phyloP scores from a whole-genome alignment of 2,888 invertebrate genomes.

The Stratiomys singularior region DNA sequence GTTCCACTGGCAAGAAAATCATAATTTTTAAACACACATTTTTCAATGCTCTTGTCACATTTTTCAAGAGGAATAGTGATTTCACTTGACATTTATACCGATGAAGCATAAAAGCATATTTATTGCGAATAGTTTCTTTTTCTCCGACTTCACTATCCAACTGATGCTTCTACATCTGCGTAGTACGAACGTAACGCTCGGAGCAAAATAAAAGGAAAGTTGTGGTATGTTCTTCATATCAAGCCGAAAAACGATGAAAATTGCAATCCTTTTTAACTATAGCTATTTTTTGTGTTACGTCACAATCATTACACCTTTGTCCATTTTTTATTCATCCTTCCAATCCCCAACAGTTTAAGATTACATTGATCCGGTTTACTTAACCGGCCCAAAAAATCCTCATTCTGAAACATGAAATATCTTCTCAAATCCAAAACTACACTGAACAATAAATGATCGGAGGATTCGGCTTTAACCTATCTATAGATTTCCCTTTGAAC shows the following conservation, averaged over 20 bases:
- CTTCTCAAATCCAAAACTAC: conserved; percentile 17
- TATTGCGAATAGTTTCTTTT: no score
- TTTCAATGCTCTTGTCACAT: no score
- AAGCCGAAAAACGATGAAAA: not conserved
- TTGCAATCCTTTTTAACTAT: conserved; percentile 5
- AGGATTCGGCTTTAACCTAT: not conserved
- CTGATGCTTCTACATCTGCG: no score
- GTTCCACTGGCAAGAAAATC: no score
- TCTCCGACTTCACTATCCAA: no score
- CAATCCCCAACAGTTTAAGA: conserved; percentile 44
- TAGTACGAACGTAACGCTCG: no score
- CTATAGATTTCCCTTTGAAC: not conserved
- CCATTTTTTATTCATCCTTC: not conserved
- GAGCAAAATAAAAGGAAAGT: not conserved
- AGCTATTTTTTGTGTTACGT: conserved; percentile 16
- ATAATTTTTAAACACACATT: no score
- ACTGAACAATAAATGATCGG: conserved; percentile 8
- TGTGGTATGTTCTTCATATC: not conserved
- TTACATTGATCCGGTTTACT: conserved; percentile 34
- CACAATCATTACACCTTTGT: conserved; percentile 35
- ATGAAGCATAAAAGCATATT: no score
- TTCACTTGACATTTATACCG: no score
- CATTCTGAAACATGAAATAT: not conserved
- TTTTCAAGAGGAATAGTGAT: no score
- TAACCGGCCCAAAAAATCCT: conserved; percentile 3